These are phyloP conservation scores for Lordiphosa clarofinis DNA, from an alignment of 1,140 invertebrate species.

Conservation along the genomic window DNA sequence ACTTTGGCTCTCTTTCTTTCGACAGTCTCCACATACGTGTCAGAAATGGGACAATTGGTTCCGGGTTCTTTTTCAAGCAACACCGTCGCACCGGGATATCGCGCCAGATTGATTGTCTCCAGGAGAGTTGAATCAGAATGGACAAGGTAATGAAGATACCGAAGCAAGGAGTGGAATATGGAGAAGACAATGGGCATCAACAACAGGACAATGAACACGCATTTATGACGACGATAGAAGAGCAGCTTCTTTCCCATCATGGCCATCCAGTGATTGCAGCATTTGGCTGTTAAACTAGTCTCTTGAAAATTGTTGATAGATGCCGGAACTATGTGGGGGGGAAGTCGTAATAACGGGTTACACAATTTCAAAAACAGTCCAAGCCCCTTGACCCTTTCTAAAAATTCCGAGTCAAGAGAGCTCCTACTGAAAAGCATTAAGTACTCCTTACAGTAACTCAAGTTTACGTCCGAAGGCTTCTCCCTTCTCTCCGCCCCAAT, in stretches of 20 bases:
- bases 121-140: fast-evolving
- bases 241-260: constrained; percentile 23
- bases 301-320: constrained; percentile 17
- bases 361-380: too few relatives aligned
- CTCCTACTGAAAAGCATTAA: too few relatives aligned
- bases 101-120: background rate
- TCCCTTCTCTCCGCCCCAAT: constrained; percentile 7
- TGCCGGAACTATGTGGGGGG: constrained; percentile 1
- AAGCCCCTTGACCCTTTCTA: too few relatives aligned
- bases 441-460: too few relatives aligned
- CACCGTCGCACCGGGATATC: background rate
- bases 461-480: background rate
- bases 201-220: background rate
- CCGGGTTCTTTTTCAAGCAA: background rate
- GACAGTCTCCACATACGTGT: background rate
- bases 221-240: constrained; percentile 4
- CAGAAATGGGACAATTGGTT: background rate
- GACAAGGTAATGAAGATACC: background rate
- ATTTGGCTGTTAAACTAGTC: background rate
- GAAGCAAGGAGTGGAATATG: background rate
- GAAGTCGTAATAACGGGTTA: too few relatives aligned
- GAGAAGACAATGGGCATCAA: constrained; percentile 11
- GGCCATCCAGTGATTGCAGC: constrained; percentile 27
- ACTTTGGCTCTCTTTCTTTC: background rate
- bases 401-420: too few relatives aligned